These are phyloP conservation scores for Drosophila yooni DNA, from an alignment of 2,888 invertebrate genomes.

Conservation along the genomic window DNA sequence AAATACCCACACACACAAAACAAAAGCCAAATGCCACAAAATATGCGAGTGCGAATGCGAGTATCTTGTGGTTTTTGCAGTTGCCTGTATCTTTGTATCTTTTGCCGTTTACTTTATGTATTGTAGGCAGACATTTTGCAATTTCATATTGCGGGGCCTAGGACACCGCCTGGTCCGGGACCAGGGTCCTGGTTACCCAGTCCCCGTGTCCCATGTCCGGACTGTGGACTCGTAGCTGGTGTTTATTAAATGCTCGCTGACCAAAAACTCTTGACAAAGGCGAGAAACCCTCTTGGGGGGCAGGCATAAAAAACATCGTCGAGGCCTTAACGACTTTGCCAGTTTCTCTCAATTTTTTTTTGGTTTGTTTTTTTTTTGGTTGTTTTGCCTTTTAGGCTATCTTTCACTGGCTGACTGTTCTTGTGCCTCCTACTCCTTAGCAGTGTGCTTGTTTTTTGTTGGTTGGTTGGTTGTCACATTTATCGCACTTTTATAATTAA, in stretches of 20 bases:
- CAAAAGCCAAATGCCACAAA: constrained; percentile 72
- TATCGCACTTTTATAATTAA: constrained; percentile 79
- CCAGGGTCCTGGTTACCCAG: constrained; percentile 4
- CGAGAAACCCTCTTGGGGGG: constrained; percentile 49
- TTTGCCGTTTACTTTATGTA: constrained; percentile 50
- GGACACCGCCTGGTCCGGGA: constrained; percentile 2
- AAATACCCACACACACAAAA: constrained; percentile 7
- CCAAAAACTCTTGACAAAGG: constrained; percentile 72
- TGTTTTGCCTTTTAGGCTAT: constrained; percentile 47
- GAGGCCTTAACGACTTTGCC: constrained; percentile 72
- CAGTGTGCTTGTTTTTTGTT: constrained; percentile 20
- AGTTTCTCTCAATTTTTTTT: constrained; percentile 21
- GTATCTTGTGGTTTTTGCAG: constrained; percentile 68
- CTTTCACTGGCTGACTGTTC: constrained; percentile 40
- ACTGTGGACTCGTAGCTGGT: constrained; percentile 34
- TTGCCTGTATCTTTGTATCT: constrained; percentile 65
- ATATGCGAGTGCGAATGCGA: constrained; percentile 58
- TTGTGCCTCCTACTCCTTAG: constrained; percentile 2
- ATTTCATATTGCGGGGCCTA: constrained; percentile 67
- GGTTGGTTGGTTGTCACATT: constrained; percentile 68
- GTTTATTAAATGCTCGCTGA: constrained; percentile 73
- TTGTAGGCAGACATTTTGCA: constrained; percentile 67
- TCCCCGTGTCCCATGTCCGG: constrained; percentile 1
- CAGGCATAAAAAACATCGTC: constrained; percentile 54
- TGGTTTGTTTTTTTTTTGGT: background rate